Evolutionary conservation across 2,888 invertebrate species (phyloP).

Genomic region (Emesis furor): DNA sequence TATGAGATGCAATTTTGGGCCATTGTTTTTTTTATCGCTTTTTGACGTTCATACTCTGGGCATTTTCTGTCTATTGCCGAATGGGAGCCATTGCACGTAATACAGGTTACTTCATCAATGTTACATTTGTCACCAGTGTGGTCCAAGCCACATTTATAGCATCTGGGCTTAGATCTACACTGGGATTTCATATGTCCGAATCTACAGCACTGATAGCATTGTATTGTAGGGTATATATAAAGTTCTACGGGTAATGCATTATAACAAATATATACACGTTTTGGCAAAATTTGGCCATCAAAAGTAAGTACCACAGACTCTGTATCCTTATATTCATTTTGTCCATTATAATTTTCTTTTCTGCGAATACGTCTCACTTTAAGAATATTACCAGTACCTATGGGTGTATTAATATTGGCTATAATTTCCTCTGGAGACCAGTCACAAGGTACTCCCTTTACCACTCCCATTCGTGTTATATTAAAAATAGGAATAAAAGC

Average conservation of each 20-base stretch:
- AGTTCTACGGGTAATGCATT: background rate
- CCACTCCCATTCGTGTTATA: background rate
- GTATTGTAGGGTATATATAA: background rate
- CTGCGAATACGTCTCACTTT: background rate
- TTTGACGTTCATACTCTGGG: background rate
- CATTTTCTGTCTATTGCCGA: background rate
- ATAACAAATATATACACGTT: background rate
- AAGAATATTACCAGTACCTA: background rate
- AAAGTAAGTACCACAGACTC: background rate
- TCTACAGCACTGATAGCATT: constrained; percentile 1
- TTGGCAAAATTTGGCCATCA: background rate
- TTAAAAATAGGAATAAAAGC: background rate
- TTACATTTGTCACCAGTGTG: background rate
- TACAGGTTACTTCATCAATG: background rate
- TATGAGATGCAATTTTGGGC: too few species aligned
- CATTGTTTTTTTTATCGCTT: background rate
- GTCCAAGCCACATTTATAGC: background rate
- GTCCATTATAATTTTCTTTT: background rate
- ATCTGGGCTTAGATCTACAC: background rate
- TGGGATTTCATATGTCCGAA: background rate
- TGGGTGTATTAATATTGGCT: background rate
- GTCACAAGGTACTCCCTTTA: background rate
- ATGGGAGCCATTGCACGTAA: background rate
- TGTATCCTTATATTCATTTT: background rate
- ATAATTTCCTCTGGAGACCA: background rate